phyloP scores from a whole-genome alignment of 2,113 vertebrate species.

The Ranitomeya variabilis region DNA sequence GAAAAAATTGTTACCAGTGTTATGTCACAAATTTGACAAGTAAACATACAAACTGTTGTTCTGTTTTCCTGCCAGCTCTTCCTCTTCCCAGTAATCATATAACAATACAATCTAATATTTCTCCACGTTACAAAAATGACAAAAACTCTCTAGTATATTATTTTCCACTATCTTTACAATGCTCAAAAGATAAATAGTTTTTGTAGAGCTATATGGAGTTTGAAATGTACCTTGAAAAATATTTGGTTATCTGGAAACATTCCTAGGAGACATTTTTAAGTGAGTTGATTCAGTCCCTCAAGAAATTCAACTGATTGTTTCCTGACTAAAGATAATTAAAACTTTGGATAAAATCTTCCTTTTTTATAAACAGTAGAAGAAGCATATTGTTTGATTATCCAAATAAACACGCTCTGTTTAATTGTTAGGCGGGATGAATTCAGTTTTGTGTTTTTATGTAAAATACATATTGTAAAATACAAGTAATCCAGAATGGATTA shows the following conservation, averaged over 20 bases:
- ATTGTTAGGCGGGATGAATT: slow-evolving; percentile 10
- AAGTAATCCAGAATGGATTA: not conserved
- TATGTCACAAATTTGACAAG: slow-evolving; percentile 55
- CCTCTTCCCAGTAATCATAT: not conserved
- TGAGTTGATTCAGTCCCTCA: slow-evolving; percentile 13
- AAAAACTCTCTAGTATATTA: not conserved
- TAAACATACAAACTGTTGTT: slow-evolving; percentile 28
- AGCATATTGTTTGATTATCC: slow-evolving; percentile 36
- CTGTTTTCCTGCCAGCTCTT: not conserved
- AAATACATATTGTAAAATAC: not conserved
- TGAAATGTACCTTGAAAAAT: not conserved
- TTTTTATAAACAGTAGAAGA: slow-evolving; percentile 38
- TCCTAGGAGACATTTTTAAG: slow-evolving; percentile 30
- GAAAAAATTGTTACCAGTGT: slow-evolving; percentile 64
- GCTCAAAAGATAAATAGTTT: not conserved
- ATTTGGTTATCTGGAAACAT: slow-evolving; percentile 30
- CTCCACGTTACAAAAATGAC: not conserved
- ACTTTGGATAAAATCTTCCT: slow-evolving; percentile 34
- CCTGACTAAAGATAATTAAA: slow-evolving; percentile 41
- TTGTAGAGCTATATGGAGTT: not conserved
- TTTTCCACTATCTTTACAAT: not conserved
- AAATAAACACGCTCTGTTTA: slow-evolving; percentile 12
- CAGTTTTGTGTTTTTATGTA: not conserved
- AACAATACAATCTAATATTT: not conserved
- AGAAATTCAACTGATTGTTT: slow-evolving; percentile 49